A percentile compares a stretch with the other conserved stretches of the same genome.
Conservation (phyloP, 2,113 vertebrate species). For the Tringa solitaria region DNA sequence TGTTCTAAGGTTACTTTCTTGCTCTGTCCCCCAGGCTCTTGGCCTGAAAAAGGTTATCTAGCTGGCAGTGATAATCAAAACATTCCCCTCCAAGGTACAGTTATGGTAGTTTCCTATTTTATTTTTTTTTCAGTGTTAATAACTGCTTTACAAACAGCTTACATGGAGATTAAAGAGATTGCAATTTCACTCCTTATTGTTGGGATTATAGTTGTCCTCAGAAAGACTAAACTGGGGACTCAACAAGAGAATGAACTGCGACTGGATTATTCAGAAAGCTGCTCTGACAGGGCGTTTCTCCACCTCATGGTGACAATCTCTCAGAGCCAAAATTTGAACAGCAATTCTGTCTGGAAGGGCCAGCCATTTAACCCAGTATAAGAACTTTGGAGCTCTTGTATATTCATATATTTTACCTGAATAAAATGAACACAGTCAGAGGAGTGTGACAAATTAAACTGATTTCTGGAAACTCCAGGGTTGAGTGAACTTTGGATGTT, state of each 20-base stretch:
- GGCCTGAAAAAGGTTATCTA: not conserved
- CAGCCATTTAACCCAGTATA: not conserved
- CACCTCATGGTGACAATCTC: not conserved
- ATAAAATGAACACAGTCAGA: not conserved
- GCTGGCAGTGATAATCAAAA: not conserved
- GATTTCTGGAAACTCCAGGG: not conserved
- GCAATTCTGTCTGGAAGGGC: not conserved
- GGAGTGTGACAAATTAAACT: not conserved
- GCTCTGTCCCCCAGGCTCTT: not conserved
- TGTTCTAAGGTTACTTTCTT: not conserved
- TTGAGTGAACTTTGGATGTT: not conserved
- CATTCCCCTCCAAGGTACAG: not conserved
- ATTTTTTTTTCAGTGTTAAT: not conserved
- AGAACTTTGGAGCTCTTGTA: not conserved
- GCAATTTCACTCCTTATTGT: constrained; percentile 37
- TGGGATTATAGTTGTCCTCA: constrained; percentile 37
- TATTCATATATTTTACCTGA: not conserved
- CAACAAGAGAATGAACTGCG: not conserved
- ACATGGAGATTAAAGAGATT: constrained; percentile 50
- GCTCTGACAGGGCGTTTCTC: not conserved
- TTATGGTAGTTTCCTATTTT: not conserved
- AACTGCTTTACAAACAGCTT: constrained; percentile 49
- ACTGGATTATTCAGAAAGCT: constrained; percentile 9
- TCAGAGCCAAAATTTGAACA: not conserved
- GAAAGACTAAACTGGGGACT: constrained; percentile 1